A percentile compares a stretch with the other conserved stretches of the same genome.
phyloP scores from a whole-genome alignment of 2,797 vertebrate species.

The Onychomys torridus region DNA sequence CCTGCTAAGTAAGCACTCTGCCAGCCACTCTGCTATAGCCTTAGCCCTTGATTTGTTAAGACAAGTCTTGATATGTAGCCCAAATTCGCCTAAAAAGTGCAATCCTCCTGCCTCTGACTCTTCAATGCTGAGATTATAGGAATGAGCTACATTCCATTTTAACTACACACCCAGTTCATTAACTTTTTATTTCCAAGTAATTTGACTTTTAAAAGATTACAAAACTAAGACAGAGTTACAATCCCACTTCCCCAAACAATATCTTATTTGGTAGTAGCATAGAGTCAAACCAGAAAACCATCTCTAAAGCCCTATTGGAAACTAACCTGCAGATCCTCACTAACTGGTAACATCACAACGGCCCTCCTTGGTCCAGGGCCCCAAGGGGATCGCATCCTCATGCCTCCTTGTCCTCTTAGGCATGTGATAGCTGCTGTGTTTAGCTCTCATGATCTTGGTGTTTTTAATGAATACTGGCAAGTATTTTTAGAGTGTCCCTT shows the following conservation, averaged over 20 bases:
- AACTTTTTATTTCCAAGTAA: neutral
- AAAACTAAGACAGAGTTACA: neutral
- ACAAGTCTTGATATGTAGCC: neutral
- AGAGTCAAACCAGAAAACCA: neutral
- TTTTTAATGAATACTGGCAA: neutral
- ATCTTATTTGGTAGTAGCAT: neutral
- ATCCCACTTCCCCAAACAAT: neutral
- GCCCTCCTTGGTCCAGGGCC: neutral
- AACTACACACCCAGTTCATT: neutral
- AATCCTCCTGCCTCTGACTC: neutral
- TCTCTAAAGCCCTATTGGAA: neutral
- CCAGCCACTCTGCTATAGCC: neutral
- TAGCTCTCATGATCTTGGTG: neutral
- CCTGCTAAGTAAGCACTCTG: neutral
- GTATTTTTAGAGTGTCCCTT: neutral
- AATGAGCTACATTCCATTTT: neutral
- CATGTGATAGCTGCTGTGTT: neutral
- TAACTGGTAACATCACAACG: fast-evolving
- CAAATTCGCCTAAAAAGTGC: no score
- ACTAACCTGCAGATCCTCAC: neutral
- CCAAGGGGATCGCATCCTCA: no score
- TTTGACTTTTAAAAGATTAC: neutral
- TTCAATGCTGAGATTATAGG: neutral
- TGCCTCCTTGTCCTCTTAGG: neutral
- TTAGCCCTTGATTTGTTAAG: neutral